Base-by-base conservation (phyloP, 2,113 vertebrate genomes). In the Indri indri region DNA sequence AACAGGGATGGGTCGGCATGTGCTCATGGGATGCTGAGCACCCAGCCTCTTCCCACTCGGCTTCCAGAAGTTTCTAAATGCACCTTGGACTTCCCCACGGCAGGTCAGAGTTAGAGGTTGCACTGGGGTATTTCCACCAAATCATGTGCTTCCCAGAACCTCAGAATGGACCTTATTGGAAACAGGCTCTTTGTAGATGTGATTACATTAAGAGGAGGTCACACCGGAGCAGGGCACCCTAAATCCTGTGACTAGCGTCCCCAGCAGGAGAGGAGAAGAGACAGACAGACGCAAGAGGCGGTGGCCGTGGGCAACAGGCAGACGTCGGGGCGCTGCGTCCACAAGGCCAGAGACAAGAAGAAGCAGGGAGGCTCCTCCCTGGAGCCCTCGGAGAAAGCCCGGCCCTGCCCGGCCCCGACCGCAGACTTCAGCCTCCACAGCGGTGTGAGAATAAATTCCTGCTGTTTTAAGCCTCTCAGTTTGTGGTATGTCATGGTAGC, bases 1-100 rank as follows among this genome's bases (percentile, higher is more conserved):
- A 32, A 9, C 2, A 5, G 40, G 20, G 11, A 50, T 14, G 76
- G 11, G 2, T 12, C 0, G 0, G 42, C 7, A 0, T 1, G 3
- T 3, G 32, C 27, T 1, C 32, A 0, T 0, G 16, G 32, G 27
- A 8, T 23, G 30, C 90, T 5, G 13, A 17, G 14, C 16, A 7
- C 45, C 47, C 61, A 45, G 61, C 30, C 34, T 80, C 40, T 3
- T 1, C 40, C 37, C 23, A 84, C 40, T 12, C 1, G 3, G 17
- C 40, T 25, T 54, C 63, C 37, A 16, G 37, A 32, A 1, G 23
- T 37, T 30, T 34, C 73, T 34, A 18, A 3, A 12, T 5, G 34
- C 30, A 23, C 34, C 34, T 18, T 20, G 8, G 52, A 12, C 22
- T 5, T 30, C 30, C 1, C 65, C 25, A 12, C 0, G 0, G 30